These are phyloP conservation scores for Phoenicopterus ruber DNA, from an alignment of 2,113 vertebrate genomes.

Conservation along the genomic window DNA sequence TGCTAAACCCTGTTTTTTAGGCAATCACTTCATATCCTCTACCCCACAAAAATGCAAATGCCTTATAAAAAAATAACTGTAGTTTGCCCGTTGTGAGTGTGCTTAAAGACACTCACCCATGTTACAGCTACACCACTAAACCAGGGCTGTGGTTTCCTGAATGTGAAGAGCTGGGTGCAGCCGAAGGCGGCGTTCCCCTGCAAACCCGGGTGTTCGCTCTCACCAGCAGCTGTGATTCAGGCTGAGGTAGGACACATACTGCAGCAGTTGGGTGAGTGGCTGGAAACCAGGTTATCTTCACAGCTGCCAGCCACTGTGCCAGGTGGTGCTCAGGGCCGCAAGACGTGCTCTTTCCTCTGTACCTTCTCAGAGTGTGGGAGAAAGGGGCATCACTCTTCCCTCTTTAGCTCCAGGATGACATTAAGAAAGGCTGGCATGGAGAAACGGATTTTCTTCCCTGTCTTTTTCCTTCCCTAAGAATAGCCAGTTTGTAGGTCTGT, in stretches of 20 bases:
- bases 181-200: neutral
- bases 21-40: neutral
- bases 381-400: neutral
- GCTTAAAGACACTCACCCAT: neutral
- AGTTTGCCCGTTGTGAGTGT: neutral
- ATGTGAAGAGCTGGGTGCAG: neutral
- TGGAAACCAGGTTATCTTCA: neutral
- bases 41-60: neutral
- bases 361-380: neutral
- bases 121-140: neutral
- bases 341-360: neutral
- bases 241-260: neutral
- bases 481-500: neutral
- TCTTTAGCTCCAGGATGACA: neutral
- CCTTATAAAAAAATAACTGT: neutral
- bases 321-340: neutral
- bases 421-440: neutral
- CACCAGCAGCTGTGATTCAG: neutral
- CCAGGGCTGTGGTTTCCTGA: constrained; percentile 5
- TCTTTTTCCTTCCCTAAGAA: neutral
- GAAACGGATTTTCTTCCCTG: neutral
- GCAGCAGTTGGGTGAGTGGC: neutral
- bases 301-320: neutral
- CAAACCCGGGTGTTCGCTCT: neutral
- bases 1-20: neutral